Base-by-base conservation (phyloP, 2,888 invertebrate species). In the Atethmia centrago region DNA sequence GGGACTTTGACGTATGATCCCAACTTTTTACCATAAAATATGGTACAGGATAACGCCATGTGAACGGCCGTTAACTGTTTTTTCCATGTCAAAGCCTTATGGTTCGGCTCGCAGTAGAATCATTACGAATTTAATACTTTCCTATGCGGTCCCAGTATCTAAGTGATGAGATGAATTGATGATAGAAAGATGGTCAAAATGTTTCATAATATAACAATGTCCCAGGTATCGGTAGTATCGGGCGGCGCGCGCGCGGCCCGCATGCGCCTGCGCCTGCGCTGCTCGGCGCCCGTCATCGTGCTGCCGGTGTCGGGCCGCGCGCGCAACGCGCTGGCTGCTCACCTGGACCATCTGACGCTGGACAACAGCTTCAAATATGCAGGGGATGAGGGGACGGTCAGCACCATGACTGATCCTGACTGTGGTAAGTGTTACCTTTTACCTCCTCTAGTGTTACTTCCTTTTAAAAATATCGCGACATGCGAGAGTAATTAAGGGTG, bases 251-350 rank as follows among this genome's bases (percentile, higher is more conserved):
- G 88, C 84, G 67, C 85, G 91, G 53, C 68, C 3, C 81, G 79
- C 64, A 75, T 79, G 87, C 1, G 10, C 96, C 72, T 94, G 92
- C 97, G 94, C 97, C 36, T 87, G 97, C 85, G 97, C 97, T 89
- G 93, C 98, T 80, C 92, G 36, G 94, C 99, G 21, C 99, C 99
- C 0, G 97, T 99, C 4, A 98, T 99, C 83, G 95, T 99, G 68
- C 95, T 99, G 79, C 99, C 99, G 0, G 98, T 98, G 80, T 98
- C 98, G 90, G 98, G 98, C 42, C 97, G 97, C 82, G 98, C 98
- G 42, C 97, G 97, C 49, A 97, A 97, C 85, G 97, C 99, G 74
- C 97, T 99, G 47, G 97, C 98, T 21, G 97, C 98, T 2, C 98
- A 99, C 92, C 97, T 99, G 51, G 98, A 98, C 3, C 97, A 97